Conservation (phyloP, 2,888 invertebrate genomes). For the Crepidodera aurea region DNA sequence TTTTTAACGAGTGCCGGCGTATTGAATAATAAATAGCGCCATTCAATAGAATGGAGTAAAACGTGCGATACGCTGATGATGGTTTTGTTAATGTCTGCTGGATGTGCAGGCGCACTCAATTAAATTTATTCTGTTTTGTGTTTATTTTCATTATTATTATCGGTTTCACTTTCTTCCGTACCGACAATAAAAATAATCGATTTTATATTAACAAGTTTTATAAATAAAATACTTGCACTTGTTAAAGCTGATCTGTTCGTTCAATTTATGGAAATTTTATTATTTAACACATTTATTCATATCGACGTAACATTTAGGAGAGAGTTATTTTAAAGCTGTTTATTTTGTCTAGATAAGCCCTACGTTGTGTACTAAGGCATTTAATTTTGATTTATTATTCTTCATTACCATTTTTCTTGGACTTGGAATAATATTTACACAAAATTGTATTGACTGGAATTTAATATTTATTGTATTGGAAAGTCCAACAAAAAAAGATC, state of each 20-base stretch:
- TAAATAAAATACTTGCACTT: background rate
- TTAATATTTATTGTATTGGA: too few relatives aligned
- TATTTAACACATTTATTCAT: too few relatives aligned
- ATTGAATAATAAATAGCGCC: slow-evolving; percentile 39
- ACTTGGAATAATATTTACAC: too few relatives aligned
- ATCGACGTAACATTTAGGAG: too few relatives aligned
- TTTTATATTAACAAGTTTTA: slow-evolving; percentile 15
- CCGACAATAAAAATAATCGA: slow-evolving; percentile 20
- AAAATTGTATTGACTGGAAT: too few relatives aligned
- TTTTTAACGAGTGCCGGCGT: slow-evolving; percentile 41
- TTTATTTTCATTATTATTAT: slow-evolving; percentile 26
- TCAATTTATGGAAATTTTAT: too few relatives aligned
- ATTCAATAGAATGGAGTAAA: slow-evolving; percentile 27
- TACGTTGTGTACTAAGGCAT: too few relatives aligned
- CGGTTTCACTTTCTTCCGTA: slow-evolving; percentile 26
- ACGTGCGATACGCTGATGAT: slow-evolving; percentile 19
- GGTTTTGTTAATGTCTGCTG: slow-evolving; percentile 6
- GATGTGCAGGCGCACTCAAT: slow-evolving; percentile 12
- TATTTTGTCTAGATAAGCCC: too few relatives aligned
- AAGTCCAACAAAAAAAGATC: too few relatives aligned
- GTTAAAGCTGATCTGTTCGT: background rate
- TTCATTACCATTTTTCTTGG: too few relatives aligned
- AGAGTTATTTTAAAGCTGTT: too few relatives aligned
- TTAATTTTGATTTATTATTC: too few relatives aligned
- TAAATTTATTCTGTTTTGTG: slow-evolving; percentile 29